Conservation (phyloP, 2,113 vertebrate species). For the Pseudois nayaur region DNA sequence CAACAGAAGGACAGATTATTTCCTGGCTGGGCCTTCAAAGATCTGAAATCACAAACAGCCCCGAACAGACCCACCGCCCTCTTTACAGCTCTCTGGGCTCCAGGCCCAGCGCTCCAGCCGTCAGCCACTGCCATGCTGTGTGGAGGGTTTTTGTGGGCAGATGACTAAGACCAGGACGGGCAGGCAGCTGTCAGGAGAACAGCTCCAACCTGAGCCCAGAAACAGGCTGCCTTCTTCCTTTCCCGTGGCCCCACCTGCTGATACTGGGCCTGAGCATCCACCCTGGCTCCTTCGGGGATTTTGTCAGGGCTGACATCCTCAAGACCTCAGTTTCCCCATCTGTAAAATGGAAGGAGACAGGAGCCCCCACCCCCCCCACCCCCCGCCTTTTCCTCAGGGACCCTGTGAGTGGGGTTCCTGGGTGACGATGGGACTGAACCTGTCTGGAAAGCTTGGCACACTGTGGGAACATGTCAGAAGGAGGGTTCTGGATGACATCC, state of each 20-base stretch:
- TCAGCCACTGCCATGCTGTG: accelerated
- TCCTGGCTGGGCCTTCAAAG: neutral
- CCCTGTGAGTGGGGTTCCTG: neutral
- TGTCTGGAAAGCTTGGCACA: too few relatives aligned
- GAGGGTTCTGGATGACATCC: neutral
- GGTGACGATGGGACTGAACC: accelerated
- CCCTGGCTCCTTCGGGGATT: neutral
- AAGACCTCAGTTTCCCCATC: neutral
- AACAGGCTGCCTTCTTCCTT: neutral
- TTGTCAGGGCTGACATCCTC: too few relatives aligned
- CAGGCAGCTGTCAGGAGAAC: neutral
- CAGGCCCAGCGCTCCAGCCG: neutral
- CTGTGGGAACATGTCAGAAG: neutral
- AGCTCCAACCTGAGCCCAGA: neutral
- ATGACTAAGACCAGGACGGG: neutral
- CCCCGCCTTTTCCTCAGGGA: neutral
- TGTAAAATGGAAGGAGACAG: neutral
- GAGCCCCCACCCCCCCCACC: accelerated
- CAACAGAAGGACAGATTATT: neutral
- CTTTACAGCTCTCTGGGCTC: neutral
- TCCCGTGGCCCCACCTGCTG: accelerated
- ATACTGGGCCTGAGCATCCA: neutral
- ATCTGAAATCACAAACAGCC: neutral
- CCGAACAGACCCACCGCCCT: neutral
- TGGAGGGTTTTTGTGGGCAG: neutral